Evolutionary conservation across 1,140 invertebrate genomes (phyloP), one percentile per base, ranked within the genome.

Genomic region (Trichonephila clavata): DNA sequence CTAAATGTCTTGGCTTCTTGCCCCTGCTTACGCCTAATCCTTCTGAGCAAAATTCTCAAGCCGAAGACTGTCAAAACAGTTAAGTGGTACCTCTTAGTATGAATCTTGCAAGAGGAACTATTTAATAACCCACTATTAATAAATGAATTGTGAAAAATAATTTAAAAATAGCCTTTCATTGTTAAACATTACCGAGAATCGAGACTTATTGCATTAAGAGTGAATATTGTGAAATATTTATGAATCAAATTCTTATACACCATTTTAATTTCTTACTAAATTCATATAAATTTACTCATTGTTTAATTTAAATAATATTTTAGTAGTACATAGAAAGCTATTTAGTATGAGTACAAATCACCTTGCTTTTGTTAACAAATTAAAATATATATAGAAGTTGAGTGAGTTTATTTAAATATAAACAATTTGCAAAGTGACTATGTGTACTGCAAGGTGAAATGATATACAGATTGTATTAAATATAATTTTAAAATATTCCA

Each of bases 271-370:
- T 61, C 5, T 20, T 61, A 21, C 1, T 61, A 61, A 61, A 6
- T 61, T 61, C 16, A 20, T 6, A 20, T 6, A 20, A 61, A 61
- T 16, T 18, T 61, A 18, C 24, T 68, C 3, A 24, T 24, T n/a
- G 4, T 10, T 1, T 68, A n/a, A 68, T 68, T 68, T n/a, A 13
- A 77, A 18, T 32, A 27, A 27, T 32, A 18, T 32, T 39, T 77
- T 2, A 0, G 61, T 18, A 39, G 24, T 32, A 20, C 18, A 39
- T 77, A 16, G 16, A 18, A 18, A 77, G 18, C 7, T 18, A 39
- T 50, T 71, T 68, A 50, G 65, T 50, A 92, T 92, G 90, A 92
- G 90, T 92, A 92, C 90, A 92, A 92, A 92, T 92, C 90, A 92
- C 61, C 61, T 83, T 84, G 32, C n/a, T 13, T 32, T 68, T 57